Percentiles rank a stretch among this genome's conserved stretches.
Evolutionary conservation across 2,888 invertebrate species (phyloP).

Genomic region (Dichetophora obliterata): DNA sequence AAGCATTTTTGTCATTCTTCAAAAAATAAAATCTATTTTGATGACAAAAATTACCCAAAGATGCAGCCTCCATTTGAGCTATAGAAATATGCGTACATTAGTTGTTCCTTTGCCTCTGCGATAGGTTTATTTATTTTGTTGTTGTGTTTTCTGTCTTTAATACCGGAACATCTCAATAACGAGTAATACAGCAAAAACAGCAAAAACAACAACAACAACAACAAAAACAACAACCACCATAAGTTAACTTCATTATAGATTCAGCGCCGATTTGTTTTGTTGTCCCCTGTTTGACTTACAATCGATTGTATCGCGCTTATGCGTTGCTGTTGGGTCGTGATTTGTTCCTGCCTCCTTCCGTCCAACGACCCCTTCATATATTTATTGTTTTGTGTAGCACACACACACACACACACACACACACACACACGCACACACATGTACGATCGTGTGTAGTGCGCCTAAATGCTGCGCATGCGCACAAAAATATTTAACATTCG

Average conservation of each 20-base stretch:
- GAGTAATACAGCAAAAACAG: not conserved
- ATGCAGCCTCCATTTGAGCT: too few relatives aligned
- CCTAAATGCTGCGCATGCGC: slow-evolving; percentile 51
- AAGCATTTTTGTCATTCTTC: too few relatives aligned
- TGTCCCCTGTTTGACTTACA: slow-evolving; percentile 45
- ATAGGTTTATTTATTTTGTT: not conserved
- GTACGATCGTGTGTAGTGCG: slow-evolving; percentile 18
- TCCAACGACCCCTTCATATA: not conserved
- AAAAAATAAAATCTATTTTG: too few relatives aligned
- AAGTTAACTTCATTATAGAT: slow-evolving; percentile 48
- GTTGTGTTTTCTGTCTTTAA: too few relatives aligned
- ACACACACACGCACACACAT: too few relatives aligned
- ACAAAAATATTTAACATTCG: slow-evolving; percentile 53
- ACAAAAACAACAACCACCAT: not conserved
- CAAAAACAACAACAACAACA: slow-evolving; percentile 8
- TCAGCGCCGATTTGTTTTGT: slow-evolving; percentile 53
- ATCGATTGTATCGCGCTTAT: slow-evolving; percentile 39
- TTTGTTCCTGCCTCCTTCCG: slow-evolving; percentile 40
- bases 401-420: slow-evolving; percentile 26
- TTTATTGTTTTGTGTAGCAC: slow-evolving; percentile 36
- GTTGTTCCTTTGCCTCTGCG: too few relatives aligned
- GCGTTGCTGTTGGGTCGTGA: slow-evolving; percentile 44
- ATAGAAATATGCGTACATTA: too few relatives aligned
- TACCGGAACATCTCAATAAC: slow-evolving; percentile 31
- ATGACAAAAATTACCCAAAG: too few relatives aligned